phyloP scores from a whole-genome alignment of 2,888 invertebrate species.

The Sclerodermus sp. region DNA sequence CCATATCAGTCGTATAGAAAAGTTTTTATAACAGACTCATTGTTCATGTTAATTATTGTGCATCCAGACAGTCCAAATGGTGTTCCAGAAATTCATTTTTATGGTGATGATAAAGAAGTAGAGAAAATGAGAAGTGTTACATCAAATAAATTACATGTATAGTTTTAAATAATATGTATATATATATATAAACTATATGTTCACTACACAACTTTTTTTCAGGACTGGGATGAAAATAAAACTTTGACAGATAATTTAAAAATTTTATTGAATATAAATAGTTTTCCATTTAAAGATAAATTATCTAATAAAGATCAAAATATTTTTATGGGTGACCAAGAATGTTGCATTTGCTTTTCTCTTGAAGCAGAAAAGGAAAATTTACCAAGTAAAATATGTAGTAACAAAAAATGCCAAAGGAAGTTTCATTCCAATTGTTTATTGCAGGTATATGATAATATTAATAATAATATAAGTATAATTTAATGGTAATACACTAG shows the following conservation, averaged over 20 bases:
- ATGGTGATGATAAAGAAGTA: conserved; percentile 43
- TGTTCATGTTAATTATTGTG: conserved; percentile 43
- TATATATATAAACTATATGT: background rate
- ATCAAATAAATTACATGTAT: conserved; percentile 36
- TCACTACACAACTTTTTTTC: conserved; percentile 5
- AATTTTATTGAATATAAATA: conserved; percentile 38
- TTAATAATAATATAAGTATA: background rate
- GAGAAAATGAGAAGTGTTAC: conserved; percentile 34
- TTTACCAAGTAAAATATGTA: conserved; percentile 46
- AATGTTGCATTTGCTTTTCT: conserved; percentile 52
- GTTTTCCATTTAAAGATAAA: conserved; percentile 35
- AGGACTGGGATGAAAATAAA: conserved; percentile 44
- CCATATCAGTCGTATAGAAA: conserved; percentile 48
- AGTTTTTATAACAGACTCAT: conserved; percentile 41
- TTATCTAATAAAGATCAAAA: conserved; percentile 12
- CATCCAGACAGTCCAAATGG: conserved; percentile 37
- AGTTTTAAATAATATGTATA: background rate
- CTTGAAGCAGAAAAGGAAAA: conserved; percentile 35
- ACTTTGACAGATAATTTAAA: conserved; percentile 40
- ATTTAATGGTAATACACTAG: background rate
- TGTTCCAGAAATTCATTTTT: conserved; percentile 44
- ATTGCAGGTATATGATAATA: conserved; percentile 35
- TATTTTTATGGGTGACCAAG: conserved; percentile 40
- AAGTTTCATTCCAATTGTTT: conserved; percentile 48
- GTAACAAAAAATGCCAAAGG: conserved; percentile 44